Base-by-base conservation (phyloP, 2,888 invertebrate genomes). In the Philereme transversata region DNA sequence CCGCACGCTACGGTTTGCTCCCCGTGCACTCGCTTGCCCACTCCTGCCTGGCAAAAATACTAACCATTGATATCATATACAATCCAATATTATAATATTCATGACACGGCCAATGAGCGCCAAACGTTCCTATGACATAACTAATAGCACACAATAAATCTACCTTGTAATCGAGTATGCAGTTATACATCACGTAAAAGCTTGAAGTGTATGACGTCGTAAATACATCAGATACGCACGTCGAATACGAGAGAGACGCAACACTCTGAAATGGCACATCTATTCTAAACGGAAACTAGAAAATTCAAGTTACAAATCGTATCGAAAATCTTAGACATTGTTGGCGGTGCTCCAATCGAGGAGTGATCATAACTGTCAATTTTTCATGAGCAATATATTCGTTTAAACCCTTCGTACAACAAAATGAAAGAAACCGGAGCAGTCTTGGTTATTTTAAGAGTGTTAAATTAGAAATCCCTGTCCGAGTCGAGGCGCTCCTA, bases 291-390 rank as follows among this genome's bases (percentile, higher is more conserved):
- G 88, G 88, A 90, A 88, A 80, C 84, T 81, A 81, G 81, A 81
- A 79, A 79, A 82, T 82, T 90, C 82, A 77, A 82, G 84, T 88
- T 86, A 87, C 89, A 90, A 90, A 90, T 91, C 84, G 84, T 79
- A 87, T 81, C 83, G 84, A 89, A 88, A 87, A 89, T 87, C 84
- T 86, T 65, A 87, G 86, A 86, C 82, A 81, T 83, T 81, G 82
- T 88, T 92, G 92, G 92, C 91, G 70, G 70, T 72, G 81, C 77
- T 91, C 92, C 92, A 93, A 90, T 87, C 77, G 84, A 82, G 84
- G 88, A 88, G 87, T 87, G 90, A 91, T 90, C 91, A 91, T 92
- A 91, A 90, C 87, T 91, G 92, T 92, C 91, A 92, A 91, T 91
- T 90, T 87, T 88, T 84, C 82, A 87, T 80, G 85, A 84, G 80